Base-by-base conservation (phyloP, 1,140 invertebrate species). In the Branchinecta lindahli region DNA sequence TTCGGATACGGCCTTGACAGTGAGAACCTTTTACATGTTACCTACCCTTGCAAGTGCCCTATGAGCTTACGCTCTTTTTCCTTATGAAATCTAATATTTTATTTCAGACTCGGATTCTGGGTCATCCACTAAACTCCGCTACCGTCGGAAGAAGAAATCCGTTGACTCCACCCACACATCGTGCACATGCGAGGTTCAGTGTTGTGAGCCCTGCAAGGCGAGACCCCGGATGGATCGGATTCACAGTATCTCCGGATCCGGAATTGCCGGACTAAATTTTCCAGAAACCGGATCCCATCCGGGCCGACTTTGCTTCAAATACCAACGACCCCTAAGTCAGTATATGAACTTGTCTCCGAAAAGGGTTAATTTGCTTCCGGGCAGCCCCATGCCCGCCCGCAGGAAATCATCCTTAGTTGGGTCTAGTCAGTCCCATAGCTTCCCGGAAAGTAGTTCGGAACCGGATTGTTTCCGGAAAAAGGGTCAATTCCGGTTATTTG, bases 101-200 rank as follows among this genome's bases (percentile, higher is more conserved):
- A 61, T 61, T 61, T 61, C 52, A 61, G 52, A 61, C 18, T 61
- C 52, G 12, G 52, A 61, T 61, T 61, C 52, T 61, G 52, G 52
- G 52, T 61, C 52, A 15, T 61, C 52, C 12, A 61, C 18, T 12
- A 61, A 61, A 20, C 52, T 61, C 12, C 52, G 52, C 52, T 61
- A 61, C 18, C 12, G 52, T 15, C 12, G 52, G 18, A 61, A 61
- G 52, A 61, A 61, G 18, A 61, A 61, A 61, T 61, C 52, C 18
- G 18, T 61, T 15, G 52, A 61, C 18, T 61, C 52, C 12, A 61
- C 52, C 52, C 18, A 12, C 52, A 61, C 12, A 6, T 15, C 12
- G 12, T 61, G 52, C 52, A 61, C 52, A 12, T 61, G 52, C 52
- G 52, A 61, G 18, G 52, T 61, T 12, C 18, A 61, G 12, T 61